A percentile compares a stretch with the other conserved stretches of the same genome.
Evolutionary conservation across 2,797 vertebrate genomes (phyloP).

Genomic region (Aeoliscus strigatus): DNA sequence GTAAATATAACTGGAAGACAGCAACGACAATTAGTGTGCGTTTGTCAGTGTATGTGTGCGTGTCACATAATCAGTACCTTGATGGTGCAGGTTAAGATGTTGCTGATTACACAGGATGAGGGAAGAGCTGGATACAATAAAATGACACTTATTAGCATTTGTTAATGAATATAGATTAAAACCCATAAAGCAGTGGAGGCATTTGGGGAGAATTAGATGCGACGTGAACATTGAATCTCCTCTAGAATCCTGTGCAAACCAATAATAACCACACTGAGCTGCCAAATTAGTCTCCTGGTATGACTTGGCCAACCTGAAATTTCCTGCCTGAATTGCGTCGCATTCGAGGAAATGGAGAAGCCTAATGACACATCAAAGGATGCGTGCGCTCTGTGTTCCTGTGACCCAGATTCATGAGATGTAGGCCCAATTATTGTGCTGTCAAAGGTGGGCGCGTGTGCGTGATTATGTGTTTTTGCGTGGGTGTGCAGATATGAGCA

Average conservation of each 20-base stretch:
- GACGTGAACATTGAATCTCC: conserved; percentile 14
- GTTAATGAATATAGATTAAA: conserved; percentile 45
- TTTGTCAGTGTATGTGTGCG: background rate
- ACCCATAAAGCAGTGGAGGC: conserved; percentile 20
- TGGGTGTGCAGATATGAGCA: conserved; percentile 41
- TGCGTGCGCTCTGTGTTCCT: conserved; percentile 23
- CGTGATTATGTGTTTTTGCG: conserved; percentile 1
- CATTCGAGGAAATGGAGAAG: conserved; percentile 44
- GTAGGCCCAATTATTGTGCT: conserved; percentile 55
- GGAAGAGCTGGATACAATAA: conserved; percentile 23
- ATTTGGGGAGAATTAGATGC: conserved; percentile 15
- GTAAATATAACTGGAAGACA: too few relatives aligned
- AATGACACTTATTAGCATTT: conserved; percentile 35
- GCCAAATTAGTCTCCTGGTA: conserved; percentile 34
- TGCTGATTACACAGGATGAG: conserved; percentile 45
- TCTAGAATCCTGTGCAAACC: conserved; percentile 24
- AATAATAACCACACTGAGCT: conserved; percentile 16
- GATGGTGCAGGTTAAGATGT: conserved; percentile 47
- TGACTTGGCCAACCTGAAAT: conserved; percentile 35
- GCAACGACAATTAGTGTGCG: too few relatives aligned
- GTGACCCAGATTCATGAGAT: conserved; percentile 62
- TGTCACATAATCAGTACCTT: conserved; percentile 46
- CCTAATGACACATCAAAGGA: conserved; percentile 63
- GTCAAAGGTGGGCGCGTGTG: conserved; percentile 30
- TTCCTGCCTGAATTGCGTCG: conserved; percentile 26